A percentile compares a stretch with the other conserved stretches of the same genome.
Evolutionary conservation across 2,888 invertebrate genomes (phyloP).

Genomic region (Ganaspis brasiliensis): DNA sequence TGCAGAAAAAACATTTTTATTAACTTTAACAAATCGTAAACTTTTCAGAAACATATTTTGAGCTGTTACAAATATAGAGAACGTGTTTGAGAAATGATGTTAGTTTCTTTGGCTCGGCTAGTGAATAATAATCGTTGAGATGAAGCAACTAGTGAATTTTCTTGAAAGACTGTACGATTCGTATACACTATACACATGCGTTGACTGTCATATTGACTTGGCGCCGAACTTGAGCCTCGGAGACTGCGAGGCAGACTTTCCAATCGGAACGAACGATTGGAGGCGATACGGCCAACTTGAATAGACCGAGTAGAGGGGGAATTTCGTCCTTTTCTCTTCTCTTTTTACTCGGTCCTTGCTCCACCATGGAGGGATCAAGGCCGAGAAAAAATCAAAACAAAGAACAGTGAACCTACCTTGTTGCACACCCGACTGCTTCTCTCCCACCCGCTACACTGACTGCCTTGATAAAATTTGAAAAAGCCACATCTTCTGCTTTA

Average conservation of each 20-base stretch:
- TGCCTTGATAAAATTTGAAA: conserved; percentile 8
- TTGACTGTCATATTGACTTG: conserved; percentile 44
- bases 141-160: conserved; percentile 56
- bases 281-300: conserved; percentile 60
- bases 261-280: conserved; percentile 62
- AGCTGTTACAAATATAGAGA: too few relatives aligned
- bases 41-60: too few relatives aligned
- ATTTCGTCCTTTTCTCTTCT: conserved; percentile 58
- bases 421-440: conserved; percentile 9
- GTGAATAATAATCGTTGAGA: conserved; percentile 26
- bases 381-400: conserved; percentile 66
- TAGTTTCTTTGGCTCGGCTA: conserved; percentile 19
- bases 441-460: background rate
- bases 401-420: conserved; percentile 42
- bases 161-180: conserved; percentile 46
- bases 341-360: conserved; percentile 59
- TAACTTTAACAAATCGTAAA: too few relatives aligned
- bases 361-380: conserved; percentile 64
- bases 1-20: too few relatives aligned
- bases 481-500: background rate
- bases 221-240: conserved; percentile 48
- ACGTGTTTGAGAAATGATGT: too few relatives aligned
- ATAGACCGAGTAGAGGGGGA: conserved; percentile 52
- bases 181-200: conserved; percentile 4
- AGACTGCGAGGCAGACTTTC: conserved; percentile 62